Evolutionary conservation across 53 echinoderm and acorn worm species (phyloP), one percentile per base, ranked within the genome.

Genomic region (Luidia sarsii): DNA sequence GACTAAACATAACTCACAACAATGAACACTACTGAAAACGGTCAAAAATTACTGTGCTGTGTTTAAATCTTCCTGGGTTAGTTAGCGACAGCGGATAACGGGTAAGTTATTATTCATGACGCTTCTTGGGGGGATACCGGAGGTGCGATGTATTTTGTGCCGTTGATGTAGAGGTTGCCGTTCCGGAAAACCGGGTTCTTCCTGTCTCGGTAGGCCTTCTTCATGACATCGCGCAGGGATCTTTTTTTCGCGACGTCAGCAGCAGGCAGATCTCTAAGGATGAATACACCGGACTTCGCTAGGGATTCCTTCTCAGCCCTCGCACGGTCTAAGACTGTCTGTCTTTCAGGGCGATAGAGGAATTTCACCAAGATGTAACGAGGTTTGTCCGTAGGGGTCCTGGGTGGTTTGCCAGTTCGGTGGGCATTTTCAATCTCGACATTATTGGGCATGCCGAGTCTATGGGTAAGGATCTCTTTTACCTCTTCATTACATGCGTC

Each of bases 221-320:
- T 65, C 65, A 39, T 65, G 36, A 65, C 2, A 22, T 65, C 65
- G 20, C 31, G 28, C 39, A 38, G 20, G n/a, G 30, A 11, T 35
- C 21, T 15, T 70, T 50, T 69, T n/a, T 70, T 70, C 34, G 48
- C 69, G 28, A 34, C 33, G 35, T 70, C 70, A 31, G 52, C 70
- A 16, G 70, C 19, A 32, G 70, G 70, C 1, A 70, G 50, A 33
- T 70, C 53, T 3, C 3, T 8, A 0, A 70, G 7, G 20, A 52
- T 70, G 34, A 7, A 51, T 16, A 70, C 51, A 0, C 53, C 52
- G 20, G 45, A 70, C 1, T 23, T 39, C 8, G 65, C 37, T 1
- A 65, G 65, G 37, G 37, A 41, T 7, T 41, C 41, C 41, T 41
- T 41, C 41, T 41, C 33, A 3, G 37, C 4, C 20, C 13, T 38